Evolutionary conservation across 2,797 vertebrate species (phyloP), one percentile per base, ranked within the genome.

Genomic region (Characodon lateralis): DNA sequence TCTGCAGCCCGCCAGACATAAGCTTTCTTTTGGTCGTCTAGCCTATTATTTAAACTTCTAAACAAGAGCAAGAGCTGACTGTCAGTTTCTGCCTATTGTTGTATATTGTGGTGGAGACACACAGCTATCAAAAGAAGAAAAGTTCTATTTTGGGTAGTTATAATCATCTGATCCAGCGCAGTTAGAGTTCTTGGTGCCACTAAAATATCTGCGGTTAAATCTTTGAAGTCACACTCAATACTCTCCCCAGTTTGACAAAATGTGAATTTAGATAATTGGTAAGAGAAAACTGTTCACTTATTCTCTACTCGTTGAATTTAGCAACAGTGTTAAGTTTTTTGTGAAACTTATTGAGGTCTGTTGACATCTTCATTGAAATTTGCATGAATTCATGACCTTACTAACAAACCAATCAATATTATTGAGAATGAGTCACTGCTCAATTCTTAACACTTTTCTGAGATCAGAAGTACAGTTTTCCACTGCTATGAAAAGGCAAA

Each of bases 41-140:
- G 79, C 86, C 90, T 91, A 78, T 94, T 85, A 94, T 94, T 93
- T 91, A 78, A 5, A 12, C 83, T 81, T 87, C 88, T 82, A 90
- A 92, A 93, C 88, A 84, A 82, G 82, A 71, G 83, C 76, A 73
- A 78, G 78, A 85, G 78, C 76, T 61, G 73, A 82, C 78, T 88
- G 88, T 88, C 82, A 73, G 80, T 83, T 70, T 82, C 76, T 83
- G 84, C 79, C 74, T 56, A 87, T 87, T 89, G 88, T 92, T 91
- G 77, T 83, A 61, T 73, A 76, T 75, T 92, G 91, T 41, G 89
- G 90, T 81, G 84, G 68, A 93, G 90, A 93, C 87, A 73, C 35
- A 7, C 6, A 53, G 76, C 82, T 86, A 85, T 82, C 85, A 90
- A 91, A 89, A 88, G 78, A 39, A 87, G 63, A 51, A 81, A 92